Evolutionary conservation across 2,888 invertebrate genomes (phyloP), one percentile per base, ranked within the genome.

Genomic region (Masnerella sp.): DNA sequence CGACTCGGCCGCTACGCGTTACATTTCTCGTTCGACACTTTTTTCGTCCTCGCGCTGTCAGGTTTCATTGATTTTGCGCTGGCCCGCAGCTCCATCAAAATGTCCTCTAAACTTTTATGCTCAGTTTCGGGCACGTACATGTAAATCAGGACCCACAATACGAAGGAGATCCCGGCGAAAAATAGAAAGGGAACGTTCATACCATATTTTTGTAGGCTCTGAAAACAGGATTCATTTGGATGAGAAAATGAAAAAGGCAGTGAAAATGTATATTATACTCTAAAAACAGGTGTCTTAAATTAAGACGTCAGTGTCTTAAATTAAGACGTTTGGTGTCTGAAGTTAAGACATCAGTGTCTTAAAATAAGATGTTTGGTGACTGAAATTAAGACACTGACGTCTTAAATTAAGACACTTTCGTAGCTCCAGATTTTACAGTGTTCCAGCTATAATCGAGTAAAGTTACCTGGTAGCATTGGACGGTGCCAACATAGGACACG

Each of bases 41-140:
- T 25, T 36, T 64, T 43, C 5, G 36, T 11, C 30, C 54, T 15
- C 17, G 17, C 14, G 18, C n/a, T 11, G 9, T 43, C 11, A 17
- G 25, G 34, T 8, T 20, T 8, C 17, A 18, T 15, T 15, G 45
- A 5, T n/a, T 79, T 42, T 76, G 69, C 38, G 77, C 74, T 49
- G 9, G n/a, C 42, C 22, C 40, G 43, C 7, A 87, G 74, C 30
- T 82, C 80, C 67, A 80, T 78, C 61, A 86, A 85, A 79, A 87
- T 87, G 67, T 86, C 85, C 67, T 85, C 85, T 77, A 87, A 80
- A 73, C 82, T 85, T 74, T 85, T 87, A 52, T 85, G 86, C 70
- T 87, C 87, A 11, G 87, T 87, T 73, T 87, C 87, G 2, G 86
- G 85, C 22, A 87, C 86, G 77, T 81, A 84, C 42, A 82, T 72